Evolutionary conservation across 2,113 vertebrate genomes (phyloP).

Genomic region (Morone chrysops): DNA sequence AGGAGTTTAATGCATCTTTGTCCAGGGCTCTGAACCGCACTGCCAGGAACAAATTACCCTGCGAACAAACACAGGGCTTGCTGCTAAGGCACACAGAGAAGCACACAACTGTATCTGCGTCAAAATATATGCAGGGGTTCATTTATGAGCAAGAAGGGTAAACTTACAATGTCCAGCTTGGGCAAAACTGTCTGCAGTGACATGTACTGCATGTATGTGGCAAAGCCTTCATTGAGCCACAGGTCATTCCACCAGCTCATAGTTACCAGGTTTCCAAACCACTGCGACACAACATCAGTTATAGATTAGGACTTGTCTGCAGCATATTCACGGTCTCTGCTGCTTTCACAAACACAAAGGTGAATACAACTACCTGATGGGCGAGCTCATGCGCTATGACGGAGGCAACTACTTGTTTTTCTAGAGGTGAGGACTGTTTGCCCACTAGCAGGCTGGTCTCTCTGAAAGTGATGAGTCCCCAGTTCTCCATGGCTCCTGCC

Average conservation of each 20-base stretch:
- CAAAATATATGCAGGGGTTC: background rate
- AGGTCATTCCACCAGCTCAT: conserved; percentile 99
- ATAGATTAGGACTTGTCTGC: background rate
- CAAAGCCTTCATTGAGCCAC: conserved; percentile 98
- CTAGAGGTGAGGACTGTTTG: conserved; percentile 86
- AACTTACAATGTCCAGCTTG: conserved; percentile 89
- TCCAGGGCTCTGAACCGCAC: conserved; percentile 89
- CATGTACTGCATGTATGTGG: conserved; percentile 94
- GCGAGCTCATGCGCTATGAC: conserved; percentile 95
- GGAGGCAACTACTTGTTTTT: conserved; percentile 91
- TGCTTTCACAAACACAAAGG: background rate
- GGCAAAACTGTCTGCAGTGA: conserved; percentile 87
- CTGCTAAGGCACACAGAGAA: background rate
- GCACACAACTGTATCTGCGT: background rate
- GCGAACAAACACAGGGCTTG: conserved; percentile 53
- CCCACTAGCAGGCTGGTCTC: conserved; percentile 90
- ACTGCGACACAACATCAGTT: conserved; percentile 80
- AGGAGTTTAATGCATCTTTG: conserved; percentile 93
- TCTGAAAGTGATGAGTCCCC: conserved; percentile 94
- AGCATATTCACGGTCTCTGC: background rate
- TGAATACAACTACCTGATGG: conserved; percentile 89
- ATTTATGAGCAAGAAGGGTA: background rate
- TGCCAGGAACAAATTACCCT: conserved; percentile 91
- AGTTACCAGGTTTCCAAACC: conserved; percentile 98
- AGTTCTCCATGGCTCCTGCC: conserved; percentile 97